Percentiles rank a stretch among this genome's conserved stretches.
Evolutionary conservation across 2,797 vertebrate species (phyloP).

Genomic region (Ctenopoma multispine): DNA sequence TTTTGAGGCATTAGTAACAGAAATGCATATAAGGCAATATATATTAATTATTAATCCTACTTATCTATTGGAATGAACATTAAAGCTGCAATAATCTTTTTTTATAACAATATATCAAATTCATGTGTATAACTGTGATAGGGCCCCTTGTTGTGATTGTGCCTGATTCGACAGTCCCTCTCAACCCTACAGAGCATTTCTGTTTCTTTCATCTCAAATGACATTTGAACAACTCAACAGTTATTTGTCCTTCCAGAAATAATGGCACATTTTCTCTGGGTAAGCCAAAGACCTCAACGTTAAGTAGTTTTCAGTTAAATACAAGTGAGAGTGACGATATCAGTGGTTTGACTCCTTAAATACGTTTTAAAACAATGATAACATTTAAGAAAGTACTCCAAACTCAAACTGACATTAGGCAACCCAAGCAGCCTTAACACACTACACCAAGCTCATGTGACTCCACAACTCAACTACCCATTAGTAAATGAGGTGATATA

Average conservation of each 20-base stretch:
- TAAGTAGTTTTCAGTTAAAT: not conserved
- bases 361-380: not conserved
- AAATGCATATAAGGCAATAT: not conserved
- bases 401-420: not conserved
- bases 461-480: constrained; percentile 23
- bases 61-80: not conserved
- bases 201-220: not conserved
- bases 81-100: not conserved
- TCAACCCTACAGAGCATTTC: not conserved
- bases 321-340: not conserved
- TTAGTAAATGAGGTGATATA: constrained; percentile 29
- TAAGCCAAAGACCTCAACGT: not conserved
- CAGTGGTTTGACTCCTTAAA: not conserved
- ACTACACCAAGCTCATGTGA: not conserved
- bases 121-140: not conserved
- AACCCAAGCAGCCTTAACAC: not conserved
- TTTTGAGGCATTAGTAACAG: not conserved
- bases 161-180: not conserved
- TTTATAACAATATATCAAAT: not conserved
- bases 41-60: not conserved
- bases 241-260: not conserved
- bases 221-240: no score
- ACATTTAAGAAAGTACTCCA: not conserved
- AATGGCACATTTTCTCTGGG: not conserved
- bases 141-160: not conserved